Evolutionary conservation across 2,797 vertebrate species (phyloP), one percentile per base, ranked within the genome.

Genomic region (Paguma larvata): DNA sequence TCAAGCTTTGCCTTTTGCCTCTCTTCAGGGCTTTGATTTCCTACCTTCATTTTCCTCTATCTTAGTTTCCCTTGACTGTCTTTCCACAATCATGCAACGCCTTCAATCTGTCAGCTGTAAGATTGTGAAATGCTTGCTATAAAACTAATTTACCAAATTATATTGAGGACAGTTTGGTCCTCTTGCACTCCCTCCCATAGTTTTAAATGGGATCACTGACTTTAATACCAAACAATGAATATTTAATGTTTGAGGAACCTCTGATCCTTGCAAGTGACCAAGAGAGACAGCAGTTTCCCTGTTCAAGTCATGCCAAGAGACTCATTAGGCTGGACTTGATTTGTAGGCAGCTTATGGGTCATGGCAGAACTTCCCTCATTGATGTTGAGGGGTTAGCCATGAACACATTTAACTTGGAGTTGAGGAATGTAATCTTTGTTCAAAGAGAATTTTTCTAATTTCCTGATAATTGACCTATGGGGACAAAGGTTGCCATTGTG

Each of bases 401-500:
- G 41, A 77, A 87, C 67, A 91, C 41, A 80, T 92, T 90, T 91
- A 87, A 72, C 83, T 84, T 90, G 30, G 7, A 19, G 34, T 46
- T 6, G 62, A 96, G 67, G 93, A 85, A 78, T 4, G 9, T 65
- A 77, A 78, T 86, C 89, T 85, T 91, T 77, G 19, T 93, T 90
- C 48, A 90, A 94, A 91, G 89, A 92, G 19, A 73, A 56, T 51
- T 96, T 78, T 89, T 38, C 38, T 85, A 8, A 96, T 93, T 97
- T 98, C 93, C 98, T 96, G 83, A 44, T 89, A 86, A 85, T 77
- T 93, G 91, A 63, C 53, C 30, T 32, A 15, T 44, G 32, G 44
- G 77, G 68, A 97, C 91, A 97, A 97, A 96, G 68, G 32, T 5
- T 92, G 44, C n/a, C 65, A 84, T 85, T 98, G 94, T 96, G 92